Evolutionary conservation across 2,888 invertebrate genomes (phyloP).

Genomic region (Stenichneumon culpator): DNA sequence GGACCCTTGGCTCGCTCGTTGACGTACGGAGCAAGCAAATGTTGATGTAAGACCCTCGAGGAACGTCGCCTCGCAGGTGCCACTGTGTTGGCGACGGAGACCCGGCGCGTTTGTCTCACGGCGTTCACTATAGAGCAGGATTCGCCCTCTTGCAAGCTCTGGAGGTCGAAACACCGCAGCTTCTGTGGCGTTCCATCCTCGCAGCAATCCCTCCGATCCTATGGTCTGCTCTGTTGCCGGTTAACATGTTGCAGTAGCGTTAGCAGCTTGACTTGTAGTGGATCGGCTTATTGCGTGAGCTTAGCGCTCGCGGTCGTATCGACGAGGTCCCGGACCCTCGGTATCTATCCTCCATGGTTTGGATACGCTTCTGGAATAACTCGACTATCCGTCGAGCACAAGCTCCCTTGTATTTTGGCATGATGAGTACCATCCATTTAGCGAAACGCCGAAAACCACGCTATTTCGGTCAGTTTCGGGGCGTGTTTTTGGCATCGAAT

Average conservation of each 20-base stretch:
- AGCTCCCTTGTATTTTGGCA: background rate
- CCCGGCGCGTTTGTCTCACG: conserved; percentile 49
- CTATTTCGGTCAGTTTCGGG: no score
- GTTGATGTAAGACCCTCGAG: conserved; percentile 70
- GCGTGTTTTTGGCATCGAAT: no score
- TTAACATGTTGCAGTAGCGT: conserved; percentile 47
- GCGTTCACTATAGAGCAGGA: conserved; percentile 49
- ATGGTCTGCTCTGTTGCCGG: conserved; percentile 28
- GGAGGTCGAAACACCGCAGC: conserved; percentile 44
- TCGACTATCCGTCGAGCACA: background rate
- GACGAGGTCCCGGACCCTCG: conserved; percentile 47
- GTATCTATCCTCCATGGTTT: background rate
- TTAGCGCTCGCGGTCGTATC: conserved; percentile 43
- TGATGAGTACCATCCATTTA: background rate
- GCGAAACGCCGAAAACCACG: no score
- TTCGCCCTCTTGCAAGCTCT: conserved; percentile 43
- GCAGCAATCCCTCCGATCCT: conserved; percentile 6
- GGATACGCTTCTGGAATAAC: conserved; percentile 27
- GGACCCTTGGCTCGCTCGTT: conserved; percentile 44
- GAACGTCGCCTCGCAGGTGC: conserved; percentile 49
- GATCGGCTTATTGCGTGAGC: conserved; percentile 65
- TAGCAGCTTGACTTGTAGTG: conserved; percentile 55
- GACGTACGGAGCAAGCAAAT: conserved; percentile 62
- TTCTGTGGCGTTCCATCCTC: conserved; percentile 47
- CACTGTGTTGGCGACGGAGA: conserved; percentile 25